Percentiles rank a stretch among this genome's conserved stretches.
Conservation (phyloP, 2,888 invertebrate genomes). For the Ormia ochracea region DNA sequence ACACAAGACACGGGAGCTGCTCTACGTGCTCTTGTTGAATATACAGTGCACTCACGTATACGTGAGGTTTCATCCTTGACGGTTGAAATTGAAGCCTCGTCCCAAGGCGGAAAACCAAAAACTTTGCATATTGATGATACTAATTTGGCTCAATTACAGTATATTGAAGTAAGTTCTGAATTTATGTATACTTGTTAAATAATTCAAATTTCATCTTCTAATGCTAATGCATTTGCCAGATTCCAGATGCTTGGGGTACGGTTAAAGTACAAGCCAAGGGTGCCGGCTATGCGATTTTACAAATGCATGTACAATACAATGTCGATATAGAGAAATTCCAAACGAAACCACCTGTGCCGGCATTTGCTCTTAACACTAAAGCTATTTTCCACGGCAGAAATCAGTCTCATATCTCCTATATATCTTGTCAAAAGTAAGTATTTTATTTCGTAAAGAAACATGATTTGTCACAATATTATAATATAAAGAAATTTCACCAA, state of each 20-base stretch:
- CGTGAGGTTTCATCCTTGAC: conserved; percentile 88
- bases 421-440: conserved; percentile 88
- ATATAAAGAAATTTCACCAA: neutral
- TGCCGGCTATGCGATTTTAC: conserved; percentile 94
- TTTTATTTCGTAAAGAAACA: neutral
- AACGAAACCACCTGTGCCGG: conserved; percentile 86
- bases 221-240: conserved; percentile 79
- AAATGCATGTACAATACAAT: conserved; percentile 95
- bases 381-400: conserved; percentile 91
- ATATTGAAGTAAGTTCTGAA: conserved; percentile 81
- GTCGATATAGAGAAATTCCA: conserved; percentile 90
- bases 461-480: neutral
- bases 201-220: neutral
- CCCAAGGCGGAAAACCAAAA: conserved; percentile 83
- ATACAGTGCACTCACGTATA: conserved; percentile 89
- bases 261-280: conserved; percentile 95
- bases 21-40: conserved; percentile 91
- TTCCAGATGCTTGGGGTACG: conserved; percentile 95
- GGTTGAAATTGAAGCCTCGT: conserved; percentile 90
- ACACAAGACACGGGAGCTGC: conserved; percentile 90
- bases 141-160: conserved; percentile 87
- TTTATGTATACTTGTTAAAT: neutral
- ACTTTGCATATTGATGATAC: conserved; percentile 84
- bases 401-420: conserved; percentile 93
- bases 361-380: conserved; percentile 87